Conservation (phyloP, 2,797 vertebrate species). For the Hypotaenidia okinawae region DNA sequence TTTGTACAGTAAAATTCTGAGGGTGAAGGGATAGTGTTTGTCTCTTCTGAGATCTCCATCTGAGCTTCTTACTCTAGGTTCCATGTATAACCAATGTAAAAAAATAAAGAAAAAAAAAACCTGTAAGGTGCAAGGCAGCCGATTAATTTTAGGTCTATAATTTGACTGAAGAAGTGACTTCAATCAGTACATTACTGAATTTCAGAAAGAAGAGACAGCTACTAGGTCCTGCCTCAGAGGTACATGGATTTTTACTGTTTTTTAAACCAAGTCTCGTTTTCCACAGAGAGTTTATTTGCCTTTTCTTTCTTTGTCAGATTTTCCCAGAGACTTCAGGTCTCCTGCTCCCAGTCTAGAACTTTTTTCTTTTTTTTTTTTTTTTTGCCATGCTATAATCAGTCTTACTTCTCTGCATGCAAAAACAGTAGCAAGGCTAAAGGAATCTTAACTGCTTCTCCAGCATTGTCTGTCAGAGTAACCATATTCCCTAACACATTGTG, state of each 20-base stretch:
- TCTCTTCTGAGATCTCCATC: background rate
- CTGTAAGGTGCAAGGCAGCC: background rate
- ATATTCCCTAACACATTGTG: background rate
- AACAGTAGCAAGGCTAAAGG: background rate
- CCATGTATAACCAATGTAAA: background rate
- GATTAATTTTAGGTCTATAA: background rate
- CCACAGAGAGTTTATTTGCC: background rate
- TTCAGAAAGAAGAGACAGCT: background rate
- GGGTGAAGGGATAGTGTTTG: background rate
- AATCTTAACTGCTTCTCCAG: background rate
- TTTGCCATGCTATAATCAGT: background rate
- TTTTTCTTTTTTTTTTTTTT: background rate
- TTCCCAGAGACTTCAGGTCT: background rate
- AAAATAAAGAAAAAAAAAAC: background rate
- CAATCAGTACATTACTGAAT: background rate
- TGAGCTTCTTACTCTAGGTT: background rate
- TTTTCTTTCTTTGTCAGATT: background rate
- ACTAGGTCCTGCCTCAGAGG: background rate
- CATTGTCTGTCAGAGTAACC: background rate
- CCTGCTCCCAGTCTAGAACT: background rate
- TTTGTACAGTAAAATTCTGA: background rate
- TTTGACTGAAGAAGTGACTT: background rate
- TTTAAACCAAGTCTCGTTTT: background rate
- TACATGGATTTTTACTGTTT: background rate
- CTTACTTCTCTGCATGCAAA: background rate